Percentiles rank a stretch among this genome's conserved stretches.
phyloP scores from a whole-genome alignment of 2,888 invertebrate genomes.

The Subacronicta megacephala region DNA sequence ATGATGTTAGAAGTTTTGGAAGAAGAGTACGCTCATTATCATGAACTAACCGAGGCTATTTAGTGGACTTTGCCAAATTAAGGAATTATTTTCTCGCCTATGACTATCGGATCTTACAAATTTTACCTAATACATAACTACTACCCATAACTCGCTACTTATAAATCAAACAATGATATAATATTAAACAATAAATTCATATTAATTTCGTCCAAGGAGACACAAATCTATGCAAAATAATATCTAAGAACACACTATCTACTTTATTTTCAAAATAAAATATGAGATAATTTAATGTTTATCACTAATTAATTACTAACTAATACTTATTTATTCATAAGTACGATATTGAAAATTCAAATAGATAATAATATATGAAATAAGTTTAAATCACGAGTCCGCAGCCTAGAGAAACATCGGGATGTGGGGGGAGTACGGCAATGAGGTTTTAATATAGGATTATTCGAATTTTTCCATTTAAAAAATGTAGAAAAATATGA shows the following conservation, averaged over 20 bases:
- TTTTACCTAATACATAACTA: conserved; percentile 26
- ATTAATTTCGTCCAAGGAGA: conserved; percentile 62
- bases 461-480: conserved; percentile 16
- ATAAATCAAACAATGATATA: conserved; percentile 29
- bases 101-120: conserved; percentile 7
- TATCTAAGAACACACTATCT: conserved; percentile 44
- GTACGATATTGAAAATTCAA: conserved; percentile 40
- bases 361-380: conserved; percentile 36
- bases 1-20: too few species aligned
- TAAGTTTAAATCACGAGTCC: conserved; percentile 21
- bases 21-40: too few species aligned
- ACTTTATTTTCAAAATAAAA: conserved; percentile 39
- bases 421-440: conserved; percentile 1
- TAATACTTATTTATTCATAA: conserved; percentile 45
- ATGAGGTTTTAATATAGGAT: conserved; percentile 8
- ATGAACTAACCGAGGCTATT: too few species aligned
- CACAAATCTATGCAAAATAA: conserved; percentile 38
- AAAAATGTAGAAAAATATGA: conserved; percentile 41
- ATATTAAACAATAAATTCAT: conserved; percentile 40
- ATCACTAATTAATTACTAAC: conserved; percentile 23
- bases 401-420: conserved; percentile 17
- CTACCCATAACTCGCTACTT: conserved; percentile 43
- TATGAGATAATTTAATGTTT: conserved; percentile 47
- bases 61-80: too few species aligned
- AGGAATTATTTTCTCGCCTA: conserved; percentile 14